A percentile compares a stretch with the other conserved stretches of the same genome.
Evolutionary conservation across 2,797 vertebrate species (phyloP).

Genomic region (Paramormyrops hopkinsi): DNA sequence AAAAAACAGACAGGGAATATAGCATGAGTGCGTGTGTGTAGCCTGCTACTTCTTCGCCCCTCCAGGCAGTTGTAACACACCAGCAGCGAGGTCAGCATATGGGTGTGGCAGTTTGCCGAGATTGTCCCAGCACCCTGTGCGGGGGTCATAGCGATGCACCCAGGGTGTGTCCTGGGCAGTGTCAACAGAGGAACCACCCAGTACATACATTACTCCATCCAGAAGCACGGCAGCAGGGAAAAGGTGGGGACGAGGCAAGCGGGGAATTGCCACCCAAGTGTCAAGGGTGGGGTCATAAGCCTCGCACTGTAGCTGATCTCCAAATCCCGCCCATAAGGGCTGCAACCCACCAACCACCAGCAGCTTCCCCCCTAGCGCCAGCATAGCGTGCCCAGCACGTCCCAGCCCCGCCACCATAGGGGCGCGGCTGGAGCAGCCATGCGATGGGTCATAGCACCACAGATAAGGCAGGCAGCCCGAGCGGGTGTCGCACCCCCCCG

Average conservation of each 20-base stretch:
- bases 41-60: slow-evolving; percentile 1
- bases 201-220: slow-evolving; percentile 57
- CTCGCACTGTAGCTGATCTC: slow-evolving; percentile 62
- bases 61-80: slow-evolving; percentile 33
- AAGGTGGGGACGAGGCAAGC: slow-evolving; percentile 61
- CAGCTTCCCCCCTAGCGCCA: slow-evolving; percentile 50
- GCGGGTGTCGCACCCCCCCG: slow-evolving; percentile 53
- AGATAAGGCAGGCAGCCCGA: slow-evolving; percentile 48
- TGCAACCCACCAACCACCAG: slow-evolving; percentile 62
- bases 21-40: background rate
- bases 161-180: slow-evolving; percentile 61
- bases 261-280: slow-evolving; percentile 52
- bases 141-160: slow-evolving; percentile 63
- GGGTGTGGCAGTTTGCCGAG: slow-evolving; percentile 60
- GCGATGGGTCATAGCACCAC: slow-evolving; percentile 54
- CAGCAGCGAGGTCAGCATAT: slow-evolving; percentile 35
- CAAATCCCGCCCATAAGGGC: slow-evolving; percentile 41
- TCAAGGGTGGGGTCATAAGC: slow-evolving; percentile 51
- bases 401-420: slow-evolving; percentile 54
- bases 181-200: slow-evolving; percentile 68
- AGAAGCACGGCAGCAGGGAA: slow-evolving; percentile 54
- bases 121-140: slow-evolving; percentile 60
- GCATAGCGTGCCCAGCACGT: slow-evolving; percentile 64
- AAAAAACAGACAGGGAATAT: background rate
- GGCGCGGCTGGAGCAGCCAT: slow-evolving; percentile 43